Conservation (phyloP, 1,140 invertebrate genomes). For the Drosophila suzukii region DNA sequence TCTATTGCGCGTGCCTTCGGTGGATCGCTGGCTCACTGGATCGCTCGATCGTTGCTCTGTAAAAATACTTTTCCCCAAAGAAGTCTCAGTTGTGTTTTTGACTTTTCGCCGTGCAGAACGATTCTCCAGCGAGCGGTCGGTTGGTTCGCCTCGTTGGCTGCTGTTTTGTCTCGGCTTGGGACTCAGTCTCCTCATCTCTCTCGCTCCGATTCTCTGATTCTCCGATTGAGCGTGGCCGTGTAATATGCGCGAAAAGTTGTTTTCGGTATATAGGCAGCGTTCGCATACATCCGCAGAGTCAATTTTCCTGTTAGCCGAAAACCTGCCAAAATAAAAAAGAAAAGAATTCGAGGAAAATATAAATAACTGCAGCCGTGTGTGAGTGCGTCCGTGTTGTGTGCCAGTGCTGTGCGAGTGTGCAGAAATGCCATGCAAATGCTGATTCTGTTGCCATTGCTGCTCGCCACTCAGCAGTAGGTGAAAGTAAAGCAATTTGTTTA, state of each 20-base stretch:
- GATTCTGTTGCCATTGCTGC: slow-evolving; percentile 31
- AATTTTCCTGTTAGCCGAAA: slow-evolving; percentile 79
- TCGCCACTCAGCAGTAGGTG: slow-evolving; percentile 59
- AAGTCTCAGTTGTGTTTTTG: slow-evolving; percentile 81
- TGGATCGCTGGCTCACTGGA: slow-evolving; percentile 27
- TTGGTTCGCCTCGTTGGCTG: background rate
- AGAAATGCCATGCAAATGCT: slow-evolving; percentile 56
- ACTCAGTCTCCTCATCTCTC: slow-evolving; percentile 6
- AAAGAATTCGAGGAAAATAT: slow-evolving; percentile 49
- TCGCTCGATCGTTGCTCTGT: slow-evolving; percentile 46
- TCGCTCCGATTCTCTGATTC: slow-evolving; percentile 6
- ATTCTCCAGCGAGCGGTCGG: slow-evolving; percentile 51
- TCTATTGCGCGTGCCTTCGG: slow-evolving; percentile 76
- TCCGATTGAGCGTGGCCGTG: slow-evolving; percentile 17
- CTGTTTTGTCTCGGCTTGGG: background rate
- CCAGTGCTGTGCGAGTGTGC: slow-evolving; percentile 36
- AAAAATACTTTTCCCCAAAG: slow-evolving; percentile 80
- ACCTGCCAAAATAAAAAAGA: slow-evolving; percentile 66
- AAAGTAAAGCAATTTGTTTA: slow-evolving; percentile 78
- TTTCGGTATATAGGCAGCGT: slow-evolving; percentile 56
- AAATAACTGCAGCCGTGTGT: slow-evolving; percentile 35
- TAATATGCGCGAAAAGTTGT: slow-evolving; percentile 72
- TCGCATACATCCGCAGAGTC: slow-evolving; percentile 46
- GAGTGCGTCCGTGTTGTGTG: slow-evolving; percentile 27
- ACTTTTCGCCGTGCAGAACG: slow-evolving; percentile 79